A percentile compares a stretch with the other conserved stretches of the same genome.
Evolutionary conservation across 2,888 invertebrate species (phyloP).

Genomic region (Agrilus cyanescens): DNA sequence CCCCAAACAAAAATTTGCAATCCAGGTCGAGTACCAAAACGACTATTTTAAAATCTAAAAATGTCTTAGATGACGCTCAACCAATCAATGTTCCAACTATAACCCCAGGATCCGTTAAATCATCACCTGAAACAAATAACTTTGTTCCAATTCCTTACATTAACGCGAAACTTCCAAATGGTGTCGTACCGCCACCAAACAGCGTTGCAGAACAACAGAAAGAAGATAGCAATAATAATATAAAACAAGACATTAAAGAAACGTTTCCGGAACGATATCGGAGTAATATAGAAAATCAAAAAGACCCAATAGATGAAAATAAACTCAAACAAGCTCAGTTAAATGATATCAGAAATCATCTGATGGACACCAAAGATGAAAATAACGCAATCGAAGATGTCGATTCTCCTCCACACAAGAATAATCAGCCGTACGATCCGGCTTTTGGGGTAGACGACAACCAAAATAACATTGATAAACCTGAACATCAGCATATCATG

Average conservation of each 20-base stretch:
- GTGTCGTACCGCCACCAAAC: slow-evolving; percentile 23
- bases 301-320: slow-evolving; percentile 31
- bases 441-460: slow-evolving; percentile 12
- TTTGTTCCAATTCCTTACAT: slow-evolving; percentile 9
- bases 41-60: slow-evolving; percentile 18
- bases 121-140: slow-evolving; percentile 11
- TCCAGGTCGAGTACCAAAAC: slow-evolving; percentile 15
- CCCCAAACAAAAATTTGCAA: slow-evolving; percentile 15
- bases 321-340: slow-evolving; percentile 32
- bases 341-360: slow-evolving; percentile 12
- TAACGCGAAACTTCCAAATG: slow-evolving; percentile 20
- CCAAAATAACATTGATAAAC: slow-evolving; percentile 13
- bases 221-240: slow-evolving; percentile 5
- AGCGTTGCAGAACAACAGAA: slow-evolving; percentile 18
- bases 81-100: slow-evolving; percentile 26
- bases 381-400: slow-evolving; percentile 31
- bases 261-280: slow-evolving; percentile 33
- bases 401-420: slow-evolving; percentile 21
- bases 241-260: slow-evolving; percentile 19
- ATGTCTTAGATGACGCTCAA: slow-evolving; percentile 23
- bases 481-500: slow-evolving; percentile 17
- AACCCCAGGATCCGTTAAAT: slow-evolving; percentile 25
- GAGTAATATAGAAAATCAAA: slow-evolving; percentile 35
- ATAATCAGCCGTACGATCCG: slow-evolving; percentile 8
- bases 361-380: slow-evolving; percentile 16